phyloP scores from a whole-genome alignment of 1,140 invertebrate genomes.

The Hyles euphorbiae region DNA sequence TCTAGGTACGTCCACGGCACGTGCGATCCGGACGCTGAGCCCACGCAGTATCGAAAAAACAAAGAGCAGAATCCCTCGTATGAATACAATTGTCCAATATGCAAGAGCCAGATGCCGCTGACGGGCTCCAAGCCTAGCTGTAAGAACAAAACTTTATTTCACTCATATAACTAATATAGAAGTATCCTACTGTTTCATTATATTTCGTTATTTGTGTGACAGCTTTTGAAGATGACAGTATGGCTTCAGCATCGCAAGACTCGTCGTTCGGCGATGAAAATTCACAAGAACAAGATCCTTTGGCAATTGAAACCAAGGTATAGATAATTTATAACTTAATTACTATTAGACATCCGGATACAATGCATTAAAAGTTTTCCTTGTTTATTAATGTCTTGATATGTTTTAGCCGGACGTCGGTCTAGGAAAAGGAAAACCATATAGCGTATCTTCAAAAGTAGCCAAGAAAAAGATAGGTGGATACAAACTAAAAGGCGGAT shows the following conservation, averaged over 20 bases:
- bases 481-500: conserved; percentile 76
- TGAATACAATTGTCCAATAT: conserved; percentile 92
- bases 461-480: conserved; percentile 84
- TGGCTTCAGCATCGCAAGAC: conserved; percentile 82
- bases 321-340: background rate
- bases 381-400: conserved; percentile 4
- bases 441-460: conserved; percentile 82
- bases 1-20: conserved; percentile 92
- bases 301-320: conserved; percentile 79
- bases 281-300: conserved; percentile 76
- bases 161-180: too few species aligned
- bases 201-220: conserved; percentile 20
- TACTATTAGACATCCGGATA: background rate
- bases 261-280: conserved; percentile 78
- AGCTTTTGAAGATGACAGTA: conserved; percentile 80
- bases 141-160: conserved; percentile 43
- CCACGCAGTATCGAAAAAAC: conserved; percentile 84
- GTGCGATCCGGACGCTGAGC: conserved; percentile 93
- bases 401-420: conserved; percentile 76
- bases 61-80: conserved; percentile 89
- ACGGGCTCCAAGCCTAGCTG: conserved; percentile 80
- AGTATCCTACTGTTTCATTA: background rate
- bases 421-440: conserved; percentile 87
- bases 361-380: background rate
- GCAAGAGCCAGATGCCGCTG: conserved; percentile 80